Evolutionary conservation across 2,797 vertebrate species (phyloP).

Genomic region (Sebastes diaconus): DNA sequence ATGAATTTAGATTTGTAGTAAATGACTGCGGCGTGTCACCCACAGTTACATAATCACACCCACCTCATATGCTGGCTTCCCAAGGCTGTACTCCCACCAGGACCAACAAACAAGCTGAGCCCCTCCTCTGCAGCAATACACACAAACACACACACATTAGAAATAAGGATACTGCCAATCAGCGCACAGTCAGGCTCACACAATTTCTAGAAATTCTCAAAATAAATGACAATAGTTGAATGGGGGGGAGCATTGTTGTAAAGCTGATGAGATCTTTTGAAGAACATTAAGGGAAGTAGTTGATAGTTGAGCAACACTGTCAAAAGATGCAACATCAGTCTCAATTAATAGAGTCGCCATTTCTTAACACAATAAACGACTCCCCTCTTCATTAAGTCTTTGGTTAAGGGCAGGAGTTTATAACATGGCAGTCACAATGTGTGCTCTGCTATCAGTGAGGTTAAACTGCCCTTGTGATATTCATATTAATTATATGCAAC

Average conservation of each 20-base stretch:
- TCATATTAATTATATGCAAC: background rate
- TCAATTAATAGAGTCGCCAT: background rate
- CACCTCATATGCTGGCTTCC: slow-evolving; percentile 94
- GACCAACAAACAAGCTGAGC: slow-evolving; percentile 94
- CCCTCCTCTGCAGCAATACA: slow-evolving; percentile 89
- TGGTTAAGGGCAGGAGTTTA: background rate
- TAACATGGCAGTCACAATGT: background rate
- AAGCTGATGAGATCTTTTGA: background rate
- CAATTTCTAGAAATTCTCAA: slow-evolving; percentile 40
- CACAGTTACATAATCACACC: slow-evolving; percentile 68
- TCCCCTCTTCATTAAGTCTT: background rate
- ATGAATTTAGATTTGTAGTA: slow-evolving; percentile 8
- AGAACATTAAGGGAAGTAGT: background rate
- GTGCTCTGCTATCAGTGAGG: slow-evolving; percentile 12
- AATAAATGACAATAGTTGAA: slow-evolving; percentile 19
- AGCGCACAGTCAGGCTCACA: slow-evolving; percentile 3
- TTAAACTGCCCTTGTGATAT: slow-evolving; percentile 25
- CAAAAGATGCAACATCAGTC: background rate
- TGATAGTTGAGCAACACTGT: background rate
- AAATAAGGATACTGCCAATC: slow-evolving; percentile 10
- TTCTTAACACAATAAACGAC: background rate
- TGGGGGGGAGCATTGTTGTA: background rate
- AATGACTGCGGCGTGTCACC: slow-evolving; percentile 11
- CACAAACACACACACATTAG: slow-evolving; percentile 23
- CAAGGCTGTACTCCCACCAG: slow-evolving; percentile 93